Conservation (phyloP, 2,888 invertebrate species). For the Sepiola atlantica region DNA sequence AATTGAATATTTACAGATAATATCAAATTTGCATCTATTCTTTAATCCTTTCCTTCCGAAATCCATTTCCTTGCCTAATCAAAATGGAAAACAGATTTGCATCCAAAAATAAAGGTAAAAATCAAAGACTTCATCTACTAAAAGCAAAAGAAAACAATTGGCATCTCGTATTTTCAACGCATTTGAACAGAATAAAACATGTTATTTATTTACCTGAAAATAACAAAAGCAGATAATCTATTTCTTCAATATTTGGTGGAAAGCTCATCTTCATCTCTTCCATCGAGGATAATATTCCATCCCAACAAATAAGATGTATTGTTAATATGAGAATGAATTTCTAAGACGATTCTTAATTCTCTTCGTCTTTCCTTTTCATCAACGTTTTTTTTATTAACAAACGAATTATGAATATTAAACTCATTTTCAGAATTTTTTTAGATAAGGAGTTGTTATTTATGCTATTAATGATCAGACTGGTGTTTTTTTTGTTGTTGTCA, state of each 20-base stretch:
- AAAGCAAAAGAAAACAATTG: neutral
- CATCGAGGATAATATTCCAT: neutral
- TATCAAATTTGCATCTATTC: neutral
- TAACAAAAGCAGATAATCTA: neutral
- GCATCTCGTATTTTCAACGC: neutral
- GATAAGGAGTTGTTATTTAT: too few species aligned
- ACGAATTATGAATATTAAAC: too few species aligned
- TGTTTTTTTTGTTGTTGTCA: too few species aligned
- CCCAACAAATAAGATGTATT: neutral
- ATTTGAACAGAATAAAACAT: neutral
- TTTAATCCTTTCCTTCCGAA: neutral
- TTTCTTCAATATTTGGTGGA: neutral
- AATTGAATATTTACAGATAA: neutral
- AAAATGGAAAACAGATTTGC: neutral
- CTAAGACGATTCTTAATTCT: too few species aligned
- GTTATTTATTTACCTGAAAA: neutral
- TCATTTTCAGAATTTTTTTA: too few species aligned
- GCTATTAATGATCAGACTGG: too few species aligned
- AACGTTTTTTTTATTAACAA: too few species aligned
- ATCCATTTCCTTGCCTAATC: neutral
- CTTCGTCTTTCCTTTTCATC: too few species aligned
- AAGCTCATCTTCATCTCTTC: neutral
- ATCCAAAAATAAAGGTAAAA: neutral
- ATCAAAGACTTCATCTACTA: neutral
- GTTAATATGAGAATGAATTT: neutral